phyloP scores from a whole-genome alignment of 2,797 vertebrate species.

The Gallinago solitaria region DNA sequence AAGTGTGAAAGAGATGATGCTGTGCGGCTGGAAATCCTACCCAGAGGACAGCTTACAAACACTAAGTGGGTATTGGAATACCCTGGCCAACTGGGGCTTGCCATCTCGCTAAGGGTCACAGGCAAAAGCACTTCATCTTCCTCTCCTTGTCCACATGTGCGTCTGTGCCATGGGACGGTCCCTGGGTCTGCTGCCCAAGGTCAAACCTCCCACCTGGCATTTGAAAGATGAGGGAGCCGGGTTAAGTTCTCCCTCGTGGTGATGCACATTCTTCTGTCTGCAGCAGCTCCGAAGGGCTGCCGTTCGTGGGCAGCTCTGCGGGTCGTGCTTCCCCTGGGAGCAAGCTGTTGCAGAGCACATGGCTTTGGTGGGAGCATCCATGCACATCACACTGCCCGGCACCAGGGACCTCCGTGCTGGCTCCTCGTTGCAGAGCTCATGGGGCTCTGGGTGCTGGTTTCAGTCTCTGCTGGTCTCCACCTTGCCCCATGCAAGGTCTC shows the following conservation, averaged over 20 bases:
- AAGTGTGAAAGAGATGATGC: conserved; percentile 18
- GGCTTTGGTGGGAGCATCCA: not conserved
- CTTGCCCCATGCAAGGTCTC: not conserved
- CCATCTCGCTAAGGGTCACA: not conserved
- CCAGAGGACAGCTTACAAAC: not conserved
- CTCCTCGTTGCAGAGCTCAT: not conserved
- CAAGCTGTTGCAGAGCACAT: not conserved
- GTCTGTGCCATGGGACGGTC: fast-evolving
- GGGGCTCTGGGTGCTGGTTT: not conserved
- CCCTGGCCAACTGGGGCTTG: not conserved
- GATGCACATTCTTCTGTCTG: not conserved
- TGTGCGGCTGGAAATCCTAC: conserved; percentile 4
- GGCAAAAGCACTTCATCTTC: conserved; percentile 23
- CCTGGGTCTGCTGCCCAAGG: not conserved
- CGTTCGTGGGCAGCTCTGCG: not conserved
- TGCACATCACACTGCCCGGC: not conserved
- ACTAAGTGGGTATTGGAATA: not conserved
- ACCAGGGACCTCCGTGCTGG: not conserved
- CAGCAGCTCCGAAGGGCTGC: not conserved
- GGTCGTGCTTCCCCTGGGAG: not conserved
- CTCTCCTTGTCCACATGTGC: not conserved
- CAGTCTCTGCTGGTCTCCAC: not conserved
- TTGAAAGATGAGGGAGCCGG: not conserved
- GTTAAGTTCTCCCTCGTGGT: not conserved
- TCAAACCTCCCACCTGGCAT: conserved; percentile 30